phyloP scores from a whole-genome alignment of 2,888 invertebrate genomes.

The Aradus depressus region DNA sequence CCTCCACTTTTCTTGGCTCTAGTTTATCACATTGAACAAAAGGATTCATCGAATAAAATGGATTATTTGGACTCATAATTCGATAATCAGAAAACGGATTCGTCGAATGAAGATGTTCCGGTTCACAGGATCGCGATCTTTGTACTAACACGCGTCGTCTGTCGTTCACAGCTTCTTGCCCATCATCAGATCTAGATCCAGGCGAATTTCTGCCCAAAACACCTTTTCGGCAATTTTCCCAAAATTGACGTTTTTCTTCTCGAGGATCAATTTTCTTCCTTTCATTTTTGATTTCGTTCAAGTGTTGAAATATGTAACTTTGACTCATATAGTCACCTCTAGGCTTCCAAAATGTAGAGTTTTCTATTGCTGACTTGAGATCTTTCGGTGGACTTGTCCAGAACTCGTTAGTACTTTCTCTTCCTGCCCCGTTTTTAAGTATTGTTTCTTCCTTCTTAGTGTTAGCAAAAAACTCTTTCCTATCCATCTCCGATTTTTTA shows the following conservation, averaged over 20 bases:
- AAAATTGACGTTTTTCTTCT: slow-evolving; percentile 25
- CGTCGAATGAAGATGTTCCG: slow-evolving; percentile 6
- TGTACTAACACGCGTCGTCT: too few relatives aligned
- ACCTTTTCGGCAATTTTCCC: slow-evolving; percentile 23
- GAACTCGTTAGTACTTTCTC: neutral
- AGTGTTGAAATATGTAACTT: slow-evolving; percentile 22
- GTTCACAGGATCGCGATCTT: slow-evolving; percentile 25
- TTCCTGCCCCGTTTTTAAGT: neutral
- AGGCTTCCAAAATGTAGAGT: slow-evolving; percentile 5
- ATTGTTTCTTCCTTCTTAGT: slow-evolving; percentile 1
- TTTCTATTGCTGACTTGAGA: slow-evolving; percentile 13
- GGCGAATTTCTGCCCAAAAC: slow-evolving; percentile 10
- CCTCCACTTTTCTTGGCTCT: neutral
- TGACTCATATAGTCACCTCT: slow-evolving; percentile 12
- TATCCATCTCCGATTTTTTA: neutral
- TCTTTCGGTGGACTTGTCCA: slow-evolving; percentile 24
- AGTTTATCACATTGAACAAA: neutral
- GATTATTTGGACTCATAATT: slow-evolving; percentile 11
- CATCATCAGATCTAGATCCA: slow-evolving; percentile 22
- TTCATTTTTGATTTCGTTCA: slow-evolving; percentile 20
- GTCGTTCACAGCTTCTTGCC: slow-evolving; percentile 1
- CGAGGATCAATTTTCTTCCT: slow-evolving; percentile 19
- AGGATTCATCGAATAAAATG: slow-evolving; percentile 13
- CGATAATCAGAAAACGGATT: slow-evolving; percentile 1
- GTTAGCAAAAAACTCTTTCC: neutral